Conservation (phyloP, 2,797 vertebrate species). For the Molothrus aeneus region DNA sequence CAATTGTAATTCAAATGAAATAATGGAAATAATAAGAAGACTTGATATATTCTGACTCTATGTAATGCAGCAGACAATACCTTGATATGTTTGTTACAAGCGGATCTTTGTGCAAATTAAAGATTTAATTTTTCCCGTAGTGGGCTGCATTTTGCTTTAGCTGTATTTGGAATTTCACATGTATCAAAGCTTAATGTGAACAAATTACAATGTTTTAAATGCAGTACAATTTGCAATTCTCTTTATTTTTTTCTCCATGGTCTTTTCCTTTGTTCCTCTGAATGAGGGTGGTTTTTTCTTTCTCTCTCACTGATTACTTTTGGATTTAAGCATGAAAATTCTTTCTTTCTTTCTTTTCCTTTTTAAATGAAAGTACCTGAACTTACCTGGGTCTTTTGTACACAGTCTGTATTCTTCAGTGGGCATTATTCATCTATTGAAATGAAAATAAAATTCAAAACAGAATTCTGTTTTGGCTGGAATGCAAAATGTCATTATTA, state of each 20-base stretch:
- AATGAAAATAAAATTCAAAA: conserved; percentile 45
- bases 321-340: not conserved
- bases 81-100: not conserved
- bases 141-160: not conserved
- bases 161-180: not conserved
- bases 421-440: not conserved
- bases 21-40: not conserved
- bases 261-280: not conserved
- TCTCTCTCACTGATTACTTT: not conserved
- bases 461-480: not conserved
- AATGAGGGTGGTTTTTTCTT: not conserved
- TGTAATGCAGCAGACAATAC: not conserved
- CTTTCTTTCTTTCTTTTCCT: not conserved
- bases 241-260: not conserved
- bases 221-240: not conserved
- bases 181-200: not conserved
- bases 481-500: not conserved
- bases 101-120: conserved; percentile 16
- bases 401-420: conserved; percentile 3
- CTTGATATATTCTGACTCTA: not conserved
- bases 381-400: not conserved
- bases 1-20: conserved; percentile 38
- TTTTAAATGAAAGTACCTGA: not conserved
- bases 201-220: conserved; percentile 1
- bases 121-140: not conserved